Base-by-base conservation (phyloP, 2,797 vertebrate genomes). In the Enteromius afrohamiltoni region DNA sequence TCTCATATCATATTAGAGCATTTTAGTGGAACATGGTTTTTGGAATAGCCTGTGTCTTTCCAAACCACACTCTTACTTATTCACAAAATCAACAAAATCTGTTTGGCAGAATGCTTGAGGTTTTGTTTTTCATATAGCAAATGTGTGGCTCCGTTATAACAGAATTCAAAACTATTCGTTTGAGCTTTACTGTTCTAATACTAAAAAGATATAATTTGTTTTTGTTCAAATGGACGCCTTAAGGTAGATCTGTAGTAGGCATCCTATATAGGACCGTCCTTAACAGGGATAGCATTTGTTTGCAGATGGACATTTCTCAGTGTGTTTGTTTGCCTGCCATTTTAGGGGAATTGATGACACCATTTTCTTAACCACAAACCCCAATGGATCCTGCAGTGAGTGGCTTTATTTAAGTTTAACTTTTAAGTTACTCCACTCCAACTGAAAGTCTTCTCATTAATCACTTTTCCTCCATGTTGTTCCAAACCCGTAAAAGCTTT, bases 341-440 rank as follows among this genome's bases (percentile, higher is more conserved):
- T 93, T n/a, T 85, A 98, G 97, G 97, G 97, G 95, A 77, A 89
- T 88, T 14, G 91, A 92, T 76, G 92, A 94, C 87, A 93, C 89
- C 70, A 95, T 98, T 88, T 97, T 96, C 92, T 96, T 98, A 83
- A 96, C 96, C 79, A 92, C 96, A 77, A 95, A 91, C 85, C 68
- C 88, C 67, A 98, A 98, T 55, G 96, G 94, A 89, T 97, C 97
- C 81, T 99, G 97, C 93, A 95, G 97, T 99, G 92, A 97, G 97
- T 96, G 83, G 85, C 37, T 62, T 84, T 37, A 26, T 77, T 5
- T 71, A 26, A 26, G 3, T 17, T 3, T 16, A 78, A 47, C 10
- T 6, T 23, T 65, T 19, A 11, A 13, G 42, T 45, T 45, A 45
- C 42, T 45, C 10, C 10, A 45, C 42, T 10, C 42, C 42, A 45